phyloP scores from a whole-genome alignment of 1,140 invertebrate species.

The Chionoecetes opilio region DNA sequence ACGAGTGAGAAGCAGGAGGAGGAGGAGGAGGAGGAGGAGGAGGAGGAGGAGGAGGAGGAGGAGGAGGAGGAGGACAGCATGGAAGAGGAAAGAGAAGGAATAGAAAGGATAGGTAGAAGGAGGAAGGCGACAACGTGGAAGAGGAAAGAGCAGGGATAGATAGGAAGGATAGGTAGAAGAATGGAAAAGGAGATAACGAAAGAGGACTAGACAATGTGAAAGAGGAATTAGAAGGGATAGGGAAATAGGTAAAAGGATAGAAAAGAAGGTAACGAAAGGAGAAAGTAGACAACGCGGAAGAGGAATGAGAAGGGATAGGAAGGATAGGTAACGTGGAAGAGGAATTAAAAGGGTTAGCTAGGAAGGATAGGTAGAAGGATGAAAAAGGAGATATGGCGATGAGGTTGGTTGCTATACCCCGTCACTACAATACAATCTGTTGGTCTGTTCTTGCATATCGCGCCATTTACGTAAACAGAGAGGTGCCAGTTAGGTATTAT shows the following conservation, averaged over 20 bases:
- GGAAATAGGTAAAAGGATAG: no score
- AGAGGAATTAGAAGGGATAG: no score
- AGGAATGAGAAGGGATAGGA: background rate
- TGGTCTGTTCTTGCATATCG: background rate
- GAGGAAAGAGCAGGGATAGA: background rate
- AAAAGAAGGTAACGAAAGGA: no score
- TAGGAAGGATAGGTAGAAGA: background rate
- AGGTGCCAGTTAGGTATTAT: conserved; percentile 42
- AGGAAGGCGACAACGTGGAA: background rate
- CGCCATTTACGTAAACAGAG: background rate
- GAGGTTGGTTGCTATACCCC: background rate
- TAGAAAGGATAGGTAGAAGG: background rate
- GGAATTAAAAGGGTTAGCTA: no score
- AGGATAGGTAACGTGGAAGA: background rate
- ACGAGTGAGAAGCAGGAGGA: background rate
- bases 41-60: background rate
- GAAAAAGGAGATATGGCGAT: no score
- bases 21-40: background rate
- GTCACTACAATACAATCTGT: conserved; percentile 31
- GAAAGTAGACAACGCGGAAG: background rate
- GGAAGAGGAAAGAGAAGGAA: background rate
- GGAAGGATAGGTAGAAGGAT: no score
- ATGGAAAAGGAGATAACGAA: no score
- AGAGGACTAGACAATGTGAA: no score
- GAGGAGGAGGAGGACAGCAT: background rate